Evolutionary conservation across 2,797 vertebrate species (phyloP).

Genomic region (Leptodactylus fallax): DNA sequence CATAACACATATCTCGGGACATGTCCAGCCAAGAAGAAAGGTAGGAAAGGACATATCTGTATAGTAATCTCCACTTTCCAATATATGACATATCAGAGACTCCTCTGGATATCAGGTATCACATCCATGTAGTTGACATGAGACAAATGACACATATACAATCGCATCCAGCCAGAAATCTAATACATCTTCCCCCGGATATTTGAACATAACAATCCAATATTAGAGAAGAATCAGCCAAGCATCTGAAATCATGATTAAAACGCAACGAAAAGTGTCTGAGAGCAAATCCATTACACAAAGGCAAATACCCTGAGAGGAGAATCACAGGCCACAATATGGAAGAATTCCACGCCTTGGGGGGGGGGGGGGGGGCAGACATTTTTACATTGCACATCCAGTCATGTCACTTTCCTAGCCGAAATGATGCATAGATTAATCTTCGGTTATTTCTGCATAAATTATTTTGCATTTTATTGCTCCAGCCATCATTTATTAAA

Average conservation of each 20-base stretch:
- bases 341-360: background rate
- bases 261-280: background rate
- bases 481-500: background rate
- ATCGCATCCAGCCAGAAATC: background rate
- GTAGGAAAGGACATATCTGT: no score
- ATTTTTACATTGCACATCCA: background rate
- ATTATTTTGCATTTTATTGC: background rate
- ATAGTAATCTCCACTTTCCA: no score
- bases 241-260: slow-evolving; percentile 41
- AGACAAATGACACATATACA: slow-evolving; percentile 35
- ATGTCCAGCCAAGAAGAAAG: no score
- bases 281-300: slow-evolving; percentile 3
- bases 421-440: background rate
- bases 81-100: background rate
- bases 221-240: slow-evolving; percentile 22
- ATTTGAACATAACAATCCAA: slow-evolving; percentile 19
- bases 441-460: background rate
- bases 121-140: slow-evolving; percentile 4
- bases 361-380: background rate
- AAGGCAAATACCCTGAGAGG: background rate
- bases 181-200: slow-evolving; percentile 1
- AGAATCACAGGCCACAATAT: background rate
- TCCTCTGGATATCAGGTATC: background rate
- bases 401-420: background rate
- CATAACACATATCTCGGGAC: no score